Evolutionary conservation across 2,888 invertebrate species (phyloP).

Genomic region (Venusia cambrica): DNA sequence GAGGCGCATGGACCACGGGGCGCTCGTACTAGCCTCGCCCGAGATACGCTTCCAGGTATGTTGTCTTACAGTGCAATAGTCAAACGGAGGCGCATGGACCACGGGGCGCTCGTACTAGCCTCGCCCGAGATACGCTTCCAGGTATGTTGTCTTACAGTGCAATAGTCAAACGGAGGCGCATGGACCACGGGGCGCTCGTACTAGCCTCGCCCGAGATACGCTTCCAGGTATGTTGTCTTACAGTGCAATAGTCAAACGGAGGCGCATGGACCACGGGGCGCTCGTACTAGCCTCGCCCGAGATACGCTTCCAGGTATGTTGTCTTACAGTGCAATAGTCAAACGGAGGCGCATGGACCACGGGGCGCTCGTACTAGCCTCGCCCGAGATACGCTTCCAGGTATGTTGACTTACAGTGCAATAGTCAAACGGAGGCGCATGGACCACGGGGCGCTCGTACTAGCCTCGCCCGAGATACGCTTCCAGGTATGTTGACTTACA

Average conservation of each 20-base stretch:
- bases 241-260: too few species aligned
- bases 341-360: slow-evolving; percentile 89
- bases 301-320: slow-evolving; percentile 89
- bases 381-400: slow-evolving; percentile 94
- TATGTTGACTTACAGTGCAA: too few species aligned
- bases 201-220: slow-evolving; percentile 97
- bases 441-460: slow-evolving; percentile 95
- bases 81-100: slow-evolving; percentile 90
- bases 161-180: slow-evolving; percentile 90
- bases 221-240: slow-evolving; percentile 85
- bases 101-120: slow-evolving; percentile 95
- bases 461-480: slow-evolving; percentile 97
- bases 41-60: slow-evolving; percentile 92
- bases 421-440: slow-evolving; percentile 90
- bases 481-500: slow-evolving; percentile 82
- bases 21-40: slow-evolving; percentile 95
- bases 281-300: slow-evolving; percentile 96
- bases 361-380: slow-evolving; percentile 97
- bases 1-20: slow-evolving; percentile 92
- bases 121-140: slow-evolving; percentile 97
- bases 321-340: too few species aligned
- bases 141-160: too few species aligned
- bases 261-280: slow-evolving; percentile 94
- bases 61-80: too few species aligned
- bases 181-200: slow-evolving; percentile 95